Base-by-base conservation (phyloP, 2,888 invertebrate genomes). In the Anarsia innoxiella region DNA sequence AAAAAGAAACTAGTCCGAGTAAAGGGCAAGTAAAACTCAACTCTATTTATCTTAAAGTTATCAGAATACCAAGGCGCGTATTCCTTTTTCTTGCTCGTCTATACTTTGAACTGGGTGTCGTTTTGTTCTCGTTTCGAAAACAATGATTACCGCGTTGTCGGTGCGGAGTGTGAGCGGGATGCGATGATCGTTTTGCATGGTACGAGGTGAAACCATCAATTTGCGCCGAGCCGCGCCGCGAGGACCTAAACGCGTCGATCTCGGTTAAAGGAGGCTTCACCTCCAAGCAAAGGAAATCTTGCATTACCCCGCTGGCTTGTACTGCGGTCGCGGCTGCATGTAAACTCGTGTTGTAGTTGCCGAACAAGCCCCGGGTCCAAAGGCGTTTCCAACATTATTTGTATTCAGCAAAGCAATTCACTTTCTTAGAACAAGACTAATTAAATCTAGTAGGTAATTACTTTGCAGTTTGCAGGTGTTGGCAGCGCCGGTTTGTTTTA, bases 21-120 rank as follows among this genome's bases (percentile, higher is more conserved):
- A 66, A 70, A 68, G 62, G 60, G 61, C 67, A 65, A 74, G 69
- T 71, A 62, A 71, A 73, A 75, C 72, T 72, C 66, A 51, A 64
- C 68, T 73, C 72, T 80, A 80, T 82, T 82, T 80, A 82, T 80
- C 79, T 77, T 78, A 67, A 76, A 75, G 61, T 75, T 80, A 80
- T 82, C 78, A 69, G 69, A 72, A 77, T 74, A 73, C 72, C 64
- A 55, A 64, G 61, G 59, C 59, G 57, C n/a, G n/a, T n/a, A n/a
- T n/a, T 66, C 49, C 67, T 77, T 69, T 64, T 76, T 78, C 75
- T 76, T 76, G 66, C 66, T 15, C 66, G 66, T 65, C 63, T 59
- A 74, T 70, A 76, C 72, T 77, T 72, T 72, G 65, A 61, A 66
- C 55, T 59, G 64, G 61, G 53, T 61, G 62, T 65, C 61, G 65